Conservation (phyloP, 2,888 invertebrate genomes). For the Anthophora plumipes region DNA sequence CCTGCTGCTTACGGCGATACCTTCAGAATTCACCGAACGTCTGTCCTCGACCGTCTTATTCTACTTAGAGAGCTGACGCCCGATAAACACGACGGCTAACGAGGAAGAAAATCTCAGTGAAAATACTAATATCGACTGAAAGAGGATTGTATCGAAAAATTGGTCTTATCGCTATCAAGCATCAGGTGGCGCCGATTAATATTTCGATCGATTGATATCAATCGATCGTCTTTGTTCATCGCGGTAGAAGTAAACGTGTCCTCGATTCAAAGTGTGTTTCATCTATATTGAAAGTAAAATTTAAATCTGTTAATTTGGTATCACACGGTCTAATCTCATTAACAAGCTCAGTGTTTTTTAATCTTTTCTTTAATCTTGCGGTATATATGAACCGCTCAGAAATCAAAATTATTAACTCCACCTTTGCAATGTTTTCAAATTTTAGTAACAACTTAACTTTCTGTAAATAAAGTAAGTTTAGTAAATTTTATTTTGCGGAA, state of each 20-base stretch:
- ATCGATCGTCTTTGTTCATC: neutral
- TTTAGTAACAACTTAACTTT: no score
- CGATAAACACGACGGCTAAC: neutral
- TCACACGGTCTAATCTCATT: no score
- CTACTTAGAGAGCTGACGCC: neutral
- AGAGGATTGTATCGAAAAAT: no score
- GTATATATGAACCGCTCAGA: no score
- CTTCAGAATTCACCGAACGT: constrained; percentile 7
- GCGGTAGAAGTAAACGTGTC: neutral
- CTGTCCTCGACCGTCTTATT: constrained; percentile 17
- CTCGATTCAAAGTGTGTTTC: neutral
- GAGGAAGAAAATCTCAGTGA: neutral
- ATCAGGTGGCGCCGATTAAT: neutral
- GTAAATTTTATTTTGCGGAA: no score
- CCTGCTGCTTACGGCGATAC: neutral
- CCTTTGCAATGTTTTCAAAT: no score
- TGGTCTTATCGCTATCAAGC: neutral
- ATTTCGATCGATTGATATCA: neutral
- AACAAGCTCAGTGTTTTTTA: no score
- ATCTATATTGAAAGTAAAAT: no score
- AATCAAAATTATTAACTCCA: no score
- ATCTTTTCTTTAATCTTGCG: no score
- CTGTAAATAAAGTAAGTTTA: no score
- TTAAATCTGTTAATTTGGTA: no score
- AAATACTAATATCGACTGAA: neutral